These are phyloP conservation scores for Enoplosus armatus DNA, from an alignment of 2,797 vertebrate species.

Conservation along the genomic window DNA sequence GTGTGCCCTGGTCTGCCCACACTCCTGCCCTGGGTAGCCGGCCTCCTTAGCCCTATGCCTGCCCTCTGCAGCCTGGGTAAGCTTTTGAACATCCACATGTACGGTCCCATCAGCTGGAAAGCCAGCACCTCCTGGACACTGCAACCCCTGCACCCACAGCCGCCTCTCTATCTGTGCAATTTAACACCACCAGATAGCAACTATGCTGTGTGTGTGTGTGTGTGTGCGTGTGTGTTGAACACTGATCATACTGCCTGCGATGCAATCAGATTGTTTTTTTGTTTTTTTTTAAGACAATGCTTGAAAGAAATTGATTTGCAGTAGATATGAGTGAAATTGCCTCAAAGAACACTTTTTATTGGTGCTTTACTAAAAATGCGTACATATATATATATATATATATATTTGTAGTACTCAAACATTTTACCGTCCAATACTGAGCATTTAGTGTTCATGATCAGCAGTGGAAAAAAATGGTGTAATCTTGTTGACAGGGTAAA, in stretches of 20 bases:
- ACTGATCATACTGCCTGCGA: not conserved
- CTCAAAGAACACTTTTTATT: not conserved
- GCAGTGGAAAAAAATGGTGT: constrained; percentile 6
- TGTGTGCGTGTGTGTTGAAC: not conserved
- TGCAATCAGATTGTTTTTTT: not conserved
- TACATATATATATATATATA: too few relatives aligned
- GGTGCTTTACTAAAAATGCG: not conserved
- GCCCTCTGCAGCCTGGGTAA: constrained; percentile 1
- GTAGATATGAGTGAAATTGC: not conserved
- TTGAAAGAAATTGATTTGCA: not conserved
- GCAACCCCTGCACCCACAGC: not conserved
- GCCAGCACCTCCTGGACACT: not conserved
- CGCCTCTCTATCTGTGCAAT: constrained; percentile 5
- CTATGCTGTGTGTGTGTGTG: not conserved
- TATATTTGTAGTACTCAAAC: not conserved
- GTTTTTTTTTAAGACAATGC: not conserved
- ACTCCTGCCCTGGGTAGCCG: not conserved
- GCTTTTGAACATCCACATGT: constrained; percentile 13
- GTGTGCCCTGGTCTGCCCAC: not conserved
- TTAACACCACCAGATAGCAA: not conserved
- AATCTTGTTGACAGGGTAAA: constrained; percentile 47
- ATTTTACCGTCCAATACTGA: not conserved
- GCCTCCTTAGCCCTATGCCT: not conserved
- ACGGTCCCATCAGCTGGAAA: constrained; percentile 2
- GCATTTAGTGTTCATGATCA: not conserved